Evolutionary conservation across 2,113 vertebrate genomes (phyloP).

Genomic region (Odontophorus gujanensis): DNA sequence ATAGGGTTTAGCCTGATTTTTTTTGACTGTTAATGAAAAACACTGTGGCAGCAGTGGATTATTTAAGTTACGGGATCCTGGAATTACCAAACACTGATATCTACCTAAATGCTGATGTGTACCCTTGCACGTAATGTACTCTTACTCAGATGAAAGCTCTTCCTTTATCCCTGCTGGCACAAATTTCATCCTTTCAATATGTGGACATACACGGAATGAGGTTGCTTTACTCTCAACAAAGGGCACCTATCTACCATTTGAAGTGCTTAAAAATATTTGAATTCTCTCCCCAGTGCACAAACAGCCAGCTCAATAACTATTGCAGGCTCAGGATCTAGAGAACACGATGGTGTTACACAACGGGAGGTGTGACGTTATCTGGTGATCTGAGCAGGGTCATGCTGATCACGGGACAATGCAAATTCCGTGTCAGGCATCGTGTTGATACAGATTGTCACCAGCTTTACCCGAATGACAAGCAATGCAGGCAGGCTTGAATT

Average conservation of each 20-base stretch:
- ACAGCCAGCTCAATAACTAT: neutral
- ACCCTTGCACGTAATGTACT: neutral
- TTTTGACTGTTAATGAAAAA: conserved; percentile 41
- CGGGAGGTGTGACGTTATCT: neutral
- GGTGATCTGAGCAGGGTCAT: neutral
- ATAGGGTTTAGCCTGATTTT: neutral
- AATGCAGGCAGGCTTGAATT: neutral
- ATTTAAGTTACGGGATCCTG: neutral
- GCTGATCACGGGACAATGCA: neutral
- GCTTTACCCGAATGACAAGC: neutral
- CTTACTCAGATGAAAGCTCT: neutral
- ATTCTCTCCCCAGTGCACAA: conserved; percentile 19
- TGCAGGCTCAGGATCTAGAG: neutral
- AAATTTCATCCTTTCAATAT: neutral
- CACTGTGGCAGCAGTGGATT: neutral
- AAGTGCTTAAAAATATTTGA: conserved; percentile 21
- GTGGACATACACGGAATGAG: neutral
- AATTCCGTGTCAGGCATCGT: neutral
- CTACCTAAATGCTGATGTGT: neutral
- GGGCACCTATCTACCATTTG: neutral
- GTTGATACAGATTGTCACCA: neutral
- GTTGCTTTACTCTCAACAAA: conserved; percentile 10
- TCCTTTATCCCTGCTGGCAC: conserved; percentile 12
- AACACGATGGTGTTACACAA: conserved; percentile 26
- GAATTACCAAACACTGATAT: conserved; percentile 26